These are phyloP conservation scores for Acanthochromis polyacanthus DNA, from an alignment of 2,113 vertebrate genomes.

Conservation along the genomic window DNA sequence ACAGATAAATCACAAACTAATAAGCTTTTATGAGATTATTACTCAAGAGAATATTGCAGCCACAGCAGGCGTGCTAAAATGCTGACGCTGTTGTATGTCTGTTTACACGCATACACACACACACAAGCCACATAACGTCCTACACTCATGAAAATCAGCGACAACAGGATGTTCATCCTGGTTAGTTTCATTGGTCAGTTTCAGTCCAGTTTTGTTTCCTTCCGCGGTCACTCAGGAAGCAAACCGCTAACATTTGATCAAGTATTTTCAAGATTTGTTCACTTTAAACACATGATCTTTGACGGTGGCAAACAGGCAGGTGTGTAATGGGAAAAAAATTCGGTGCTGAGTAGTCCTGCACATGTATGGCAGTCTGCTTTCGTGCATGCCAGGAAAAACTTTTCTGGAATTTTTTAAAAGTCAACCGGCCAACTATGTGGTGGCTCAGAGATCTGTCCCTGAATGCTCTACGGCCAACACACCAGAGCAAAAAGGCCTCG, in stretches of 20 bases:
- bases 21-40: slow-evolving; percentile 47
- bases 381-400: no score
- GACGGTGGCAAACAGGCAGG: no score
- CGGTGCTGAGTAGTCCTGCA: no score
- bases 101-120: not conserved
- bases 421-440: no score
- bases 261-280: slow-evolving; percentile 30
- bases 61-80: slow-evolving; percentile 9
- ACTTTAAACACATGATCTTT: slow-evolving; percentile 11
- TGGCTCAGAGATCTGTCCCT: no score
- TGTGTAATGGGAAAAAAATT: no score
- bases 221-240: slow-evolving; percentile 31
- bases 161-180: slow-evolving; percentile 53
- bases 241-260: not conserved
- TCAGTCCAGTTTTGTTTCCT: slow-evolving; percentile 49
- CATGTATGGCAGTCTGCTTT: no score
- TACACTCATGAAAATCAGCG: slow-evolving; percentile 20
- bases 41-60: slow-evolving; percentile 39
- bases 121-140: not conserved
- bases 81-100: not conserved
- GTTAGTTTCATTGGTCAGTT: slow-evolving; percentile 66
- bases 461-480: no score
- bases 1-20: slow-evolving; percentile 49
- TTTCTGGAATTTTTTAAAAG: no score
- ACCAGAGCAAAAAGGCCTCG: not conserved